Evolutionary conservation across 2,888 invertebrate species (phyloP).

Genomic region (Electrophaes corylata): DNA sequence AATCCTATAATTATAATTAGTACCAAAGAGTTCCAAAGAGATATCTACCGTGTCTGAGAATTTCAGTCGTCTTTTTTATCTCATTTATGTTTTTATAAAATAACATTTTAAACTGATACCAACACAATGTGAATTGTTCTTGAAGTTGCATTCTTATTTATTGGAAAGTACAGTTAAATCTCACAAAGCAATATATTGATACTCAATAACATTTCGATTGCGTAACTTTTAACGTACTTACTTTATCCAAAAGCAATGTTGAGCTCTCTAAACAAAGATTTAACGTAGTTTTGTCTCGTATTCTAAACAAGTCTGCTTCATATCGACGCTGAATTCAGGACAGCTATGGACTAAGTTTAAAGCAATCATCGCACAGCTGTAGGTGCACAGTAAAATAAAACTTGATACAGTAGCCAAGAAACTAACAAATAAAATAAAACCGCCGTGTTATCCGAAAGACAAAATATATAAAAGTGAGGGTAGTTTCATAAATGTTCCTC

Average conservation of each 20-base stretch:
- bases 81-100: too few species aligned
- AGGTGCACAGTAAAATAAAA: constrained; percentile 17
- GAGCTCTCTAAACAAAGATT: constrained; percentile 23
- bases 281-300: constrained; percentile 34
- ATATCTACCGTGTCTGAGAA: too few species aligned
- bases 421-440: not conserved
- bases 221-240: constrained; percentile 4
- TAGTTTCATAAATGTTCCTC: too few species aligned
- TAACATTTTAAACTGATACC: too few species aligned
- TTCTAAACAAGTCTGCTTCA: constrained; percentile 43
- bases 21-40: too few species aligned
- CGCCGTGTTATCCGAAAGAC: too few species aligned
- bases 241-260: constrained; percentile 6
- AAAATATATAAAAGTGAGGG: too few species aligned
- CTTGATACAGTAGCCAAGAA: not conserved
- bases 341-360: constrained; percentile 40
- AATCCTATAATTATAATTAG: too few species aligned
- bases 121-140: too few species aligned
- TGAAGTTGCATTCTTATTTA: too few species aligned
- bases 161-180: not conserved
- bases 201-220: constrained; percentile 2
- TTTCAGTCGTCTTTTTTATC: too few species aligned
- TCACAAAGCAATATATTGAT: not conserved
- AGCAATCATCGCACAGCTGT: constrained; percentile 52
- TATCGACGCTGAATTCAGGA: constrained; percentile 30